These are phyloP conservation scores for Aldabrachelys gigantea DNA, from an alignment of 2,113 vertebrate species.

Conservation along the genomic window DNA sequence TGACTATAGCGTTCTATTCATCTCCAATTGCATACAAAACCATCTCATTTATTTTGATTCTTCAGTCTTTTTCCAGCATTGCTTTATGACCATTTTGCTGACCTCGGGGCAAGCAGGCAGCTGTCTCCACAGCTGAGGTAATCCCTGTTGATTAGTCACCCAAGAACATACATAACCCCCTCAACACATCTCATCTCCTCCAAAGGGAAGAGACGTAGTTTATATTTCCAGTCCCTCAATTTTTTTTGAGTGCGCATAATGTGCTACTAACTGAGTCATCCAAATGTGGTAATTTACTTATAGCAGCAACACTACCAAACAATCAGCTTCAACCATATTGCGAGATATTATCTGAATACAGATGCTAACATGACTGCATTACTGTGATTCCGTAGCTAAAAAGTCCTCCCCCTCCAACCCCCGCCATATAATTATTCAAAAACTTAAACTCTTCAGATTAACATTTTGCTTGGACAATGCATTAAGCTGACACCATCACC, in stretches of 20 bases:
- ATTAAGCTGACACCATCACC: slow-evolving; percentile 41
- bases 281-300: background rate
- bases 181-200: background rate
- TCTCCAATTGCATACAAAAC: slow-evolving; percentile 44
- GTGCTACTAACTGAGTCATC: background rate
- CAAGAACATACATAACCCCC: background rate
- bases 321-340: background rate
- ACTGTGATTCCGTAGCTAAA: slow-evolving; percentile 30
- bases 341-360: slow-evolving; percentile 30
- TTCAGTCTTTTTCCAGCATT: background rate
- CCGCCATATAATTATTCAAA: slow-evolving; percentile 41
- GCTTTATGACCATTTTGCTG: background rate
- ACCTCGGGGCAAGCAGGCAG: background rate
- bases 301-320: background rate
- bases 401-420: background rate
- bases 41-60: slow-evolving; percentile 48
- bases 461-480: slow-evolving; percentile 45
- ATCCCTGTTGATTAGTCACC: background rate
- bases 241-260: background rate
- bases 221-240: background rate
- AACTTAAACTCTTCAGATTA: slow-evolving; percentile 55
- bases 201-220: background rate
- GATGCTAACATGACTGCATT: background rate
- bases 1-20: slow-evolving; percentile 34
- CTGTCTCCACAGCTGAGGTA: background rate